Base-by-base conservation (phyloP, 2,113 vertebrate species). In the Gavia stellata region DNA sequence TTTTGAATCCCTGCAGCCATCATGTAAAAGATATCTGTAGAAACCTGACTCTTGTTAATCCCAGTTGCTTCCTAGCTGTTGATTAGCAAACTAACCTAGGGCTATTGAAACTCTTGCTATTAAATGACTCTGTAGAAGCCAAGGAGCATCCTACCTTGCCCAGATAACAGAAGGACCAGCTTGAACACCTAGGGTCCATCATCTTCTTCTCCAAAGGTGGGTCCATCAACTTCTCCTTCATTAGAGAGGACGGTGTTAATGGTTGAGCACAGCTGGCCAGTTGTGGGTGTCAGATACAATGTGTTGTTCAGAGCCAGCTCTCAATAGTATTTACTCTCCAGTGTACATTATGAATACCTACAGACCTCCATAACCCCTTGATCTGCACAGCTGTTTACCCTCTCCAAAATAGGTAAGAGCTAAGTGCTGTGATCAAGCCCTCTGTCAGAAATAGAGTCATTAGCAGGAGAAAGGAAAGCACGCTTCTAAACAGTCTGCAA, bases 141-240 rank as follows among this genome's bases (percentile, higher is more conserved):
- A 38, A 81, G 36, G 24, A 71, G 8, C 28, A 44, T 56, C 13
- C 31, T 81, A 28, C 29, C 40, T 74, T 53, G 24, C 52, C 24
- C 82, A 86, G 42, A 13, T 66, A 81, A 47, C 6, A 42, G 36
- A 67, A 85, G 3, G 25, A 67, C 15, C 13, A 63, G 7, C 5
- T 59, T 34, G 33, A 81, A 81, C 34, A 18, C 5, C 9, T 47
- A 5, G 0, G 0, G 12, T 62, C 21, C 17, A 17, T 28, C 3
- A n/a, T 33, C 38, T 24, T 82, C 15, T 47, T 74, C 42, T 81
- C 45, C 17, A 73, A 59, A 80, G 2, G 7, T 47, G 9, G 2
- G 14, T 31, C 4, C 15, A 17, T 42, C 0, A 1, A 17, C 2
- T 85, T 34, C 31, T 71, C 50, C 2, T 3, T 36, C 10, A 49